These are phyloP conservation scores for Nyctibius grandis DNA, from an alignment of 2,797 vertebrate species.

Conservation along the genomic window DNA sequence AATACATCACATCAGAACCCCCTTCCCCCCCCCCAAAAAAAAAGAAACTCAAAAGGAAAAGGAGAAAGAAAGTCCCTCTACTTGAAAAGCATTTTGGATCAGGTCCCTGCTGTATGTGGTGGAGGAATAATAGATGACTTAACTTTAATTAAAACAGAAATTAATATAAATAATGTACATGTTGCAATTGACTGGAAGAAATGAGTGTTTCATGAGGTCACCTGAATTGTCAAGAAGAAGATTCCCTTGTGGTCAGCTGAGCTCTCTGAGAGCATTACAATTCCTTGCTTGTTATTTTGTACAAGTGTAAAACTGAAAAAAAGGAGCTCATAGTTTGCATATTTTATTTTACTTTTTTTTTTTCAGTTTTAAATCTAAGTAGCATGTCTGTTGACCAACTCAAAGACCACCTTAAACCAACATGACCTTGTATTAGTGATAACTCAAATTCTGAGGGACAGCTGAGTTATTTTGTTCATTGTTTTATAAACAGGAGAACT, in stretches of 20 bases:
- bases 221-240: background rate
- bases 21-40: rapidly evolving
- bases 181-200: background rate
- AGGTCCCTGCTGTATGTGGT: background rate
- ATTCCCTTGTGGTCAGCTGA: background rate
- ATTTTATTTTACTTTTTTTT: background rate
- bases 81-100: background rate
- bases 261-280: background rate
- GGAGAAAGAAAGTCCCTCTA: background rate
- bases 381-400: background rate
- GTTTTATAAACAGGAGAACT: background rate
- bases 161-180: background rate
- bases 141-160: constrained; percentile 5
- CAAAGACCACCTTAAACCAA: background rate
- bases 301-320: background rate
- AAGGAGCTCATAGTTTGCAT: background rate
- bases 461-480: background rate
- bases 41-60: background rate
- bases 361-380: background rate
- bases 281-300: background rate
- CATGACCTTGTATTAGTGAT: background rate
- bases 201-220: background rate
- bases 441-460: background rate
- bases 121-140: background rate
- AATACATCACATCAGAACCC: background rate